These are phyloP conservation scores for Marisa cornuarietis DNA, from an alignment of 1,140 invertebrate species.

Conservation along the genomic window DNA sequence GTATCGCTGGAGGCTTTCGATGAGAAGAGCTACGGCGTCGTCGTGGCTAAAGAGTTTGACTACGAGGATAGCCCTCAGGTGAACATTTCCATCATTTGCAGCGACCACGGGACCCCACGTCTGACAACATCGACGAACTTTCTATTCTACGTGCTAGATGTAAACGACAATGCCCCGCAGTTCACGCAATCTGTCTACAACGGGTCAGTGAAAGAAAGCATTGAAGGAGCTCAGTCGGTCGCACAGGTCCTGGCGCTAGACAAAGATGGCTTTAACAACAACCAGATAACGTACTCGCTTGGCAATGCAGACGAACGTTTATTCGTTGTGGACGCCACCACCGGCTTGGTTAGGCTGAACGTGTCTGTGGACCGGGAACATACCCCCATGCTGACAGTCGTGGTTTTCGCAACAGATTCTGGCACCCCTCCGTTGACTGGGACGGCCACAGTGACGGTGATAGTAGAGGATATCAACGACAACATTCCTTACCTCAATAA, in stretches of 20 bases:
- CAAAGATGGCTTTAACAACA: slow-evolving; percentile 36
- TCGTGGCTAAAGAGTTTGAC: slow-evolving; percentile 74
- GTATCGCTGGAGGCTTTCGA: slow-evolving; percentile 19
- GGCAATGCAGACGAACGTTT: slow-evolving; percentile 20
- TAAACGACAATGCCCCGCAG: slow-evolving; percentile 44
- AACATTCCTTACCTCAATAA: slow-evolving; percentile 43
- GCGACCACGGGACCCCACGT: slow-evolving; percentile 73
- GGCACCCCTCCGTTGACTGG: slow-evolving; percentile 36
- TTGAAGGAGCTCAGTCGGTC: slow-evolving; percentile 17
- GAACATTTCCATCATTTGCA: slow-evolving; percentile 83
- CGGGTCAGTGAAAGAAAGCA: slow-evolving; percentile 36
- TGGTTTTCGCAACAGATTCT: slow-evolving; percentile 69
- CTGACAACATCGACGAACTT: slow-evolving; percentile 46
- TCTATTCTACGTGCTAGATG: slow-evolving; percentile 43
- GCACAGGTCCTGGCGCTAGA: slow-evolving; percentile 37
- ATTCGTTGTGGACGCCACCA: slow-evolving; percentile 38
- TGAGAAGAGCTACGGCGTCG: slow-evolving; percentile 15
- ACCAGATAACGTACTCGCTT: slow-evolving; percentile 37
- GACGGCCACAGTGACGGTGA: slow-evolving; percentile 82
- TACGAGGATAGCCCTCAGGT: slow-evolving; percentile 85
- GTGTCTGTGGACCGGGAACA: slow-evolving; percentile 38
- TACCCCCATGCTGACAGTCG: slow-evolving; percentile 30
- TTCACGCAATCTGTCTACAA: slow-evolving; percentile 39
- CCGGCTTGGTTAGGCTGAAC: slow-evolving; percentile 34
- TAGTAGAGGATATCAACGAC: slow-evolving; percentile 69